Base-by-base conservation (phyloP, 2,797 vertebrate species). In the Notolabrus celidotus region DNA sequence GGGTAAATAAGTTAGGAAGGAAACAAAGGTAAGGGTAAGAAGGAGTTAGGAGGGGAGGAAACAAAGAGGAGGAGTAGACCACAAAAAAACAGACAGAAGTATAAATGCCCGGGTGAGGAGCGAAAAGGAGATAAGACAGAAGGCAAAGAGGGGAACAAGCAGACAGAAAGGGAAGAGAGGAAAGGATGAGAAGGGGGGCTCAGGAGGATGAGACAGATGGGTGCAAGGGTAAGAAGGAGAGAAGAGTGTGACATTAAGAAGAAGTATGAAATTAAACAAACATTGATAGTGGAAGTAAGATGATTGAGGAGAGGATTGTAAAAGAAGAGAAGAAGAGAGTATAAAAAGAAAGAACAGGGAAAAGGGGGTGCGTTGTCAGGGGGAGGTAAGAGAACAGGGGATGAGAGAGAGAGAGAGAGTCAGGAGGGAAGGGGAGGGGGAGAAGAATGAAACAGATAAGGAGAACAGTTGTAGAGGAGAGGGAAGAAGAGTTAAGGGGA, bases 11-110 rank as follows among this genome's bases (percentile, higher is more conserved):
- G n/a, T 8, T 43, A 47, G 9, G 15, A 20, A 9, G 7, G 8
- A 25, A 3, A 19, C 10, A 2, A 14, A n/a, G n/a, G n/a, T n/a
- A n/a, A n/a, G n/a, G 9, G n/a, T n/a, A 16, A 20, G 47, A 8
- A 38, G 3, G 46, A 29, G 25, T 9, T 16, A 15, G 16, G 23
- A 46, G 3, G 10, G 3, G n/a, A 17, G 2, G 16, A 19, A 16
- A 0, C 12, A 7, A 6, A 1, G n/a, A 46, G 6, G 25, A 69
- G n/a, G 45, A 90, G 5, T 23, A 20, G 17, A 20, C 11, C 51
- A 52, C 3, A n/a, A 33, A 16, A 53, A n/a, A n/a, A n/a, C n/a
- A n/a, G 20, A 45, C 15, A 50, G 8, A 31, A 5, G 3, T 12
- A 38, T 12, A 20, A 15, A 31, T 17, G 27, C n/a, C n/a, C n/a